Evolutionary conservation across 1,140 invertebrate genomes (phyloP), one percentile per base, ranked within the genome.

Genomic region (Pseudomyrmex concolor): DNA sequence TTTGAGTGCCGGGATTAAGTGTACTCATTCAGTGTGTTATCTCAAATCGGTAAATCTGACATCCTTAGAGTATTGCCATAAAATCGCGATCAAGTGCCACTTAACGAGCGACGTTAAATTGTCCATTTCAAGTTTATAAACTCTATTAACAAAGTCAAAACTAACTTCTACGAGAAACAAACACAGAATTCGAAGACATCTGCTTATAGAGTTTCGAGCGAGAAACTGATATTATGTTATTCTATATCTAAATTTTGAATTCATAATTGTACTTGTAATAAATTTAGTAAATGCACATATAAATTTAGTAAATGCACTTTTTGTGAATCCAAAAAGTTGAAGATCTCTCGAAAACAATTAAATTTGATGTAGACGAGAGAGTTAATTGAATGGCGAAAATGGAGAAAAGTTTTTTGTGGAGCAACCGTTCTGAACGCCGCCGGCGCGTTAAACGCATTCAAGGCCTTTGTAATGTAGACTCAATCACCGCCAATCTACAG

Each of bases 391-490:
- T 59, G 19, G 76, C 76, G 76, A n/a, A n/a, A n/a, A n/a, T n/a
- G n/a, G n/a, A 59, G 66, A 70, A 66, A 60, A 59, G 2, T 55
- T 25, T 70, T 71, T 59, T 66, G 78, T 43, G 77, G 45, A 84
- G 57, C 67, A 84, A 84, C 71, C 60, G 77, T 74, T 45, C 64
- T 78, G 71, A 82, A 77, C 78, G 43, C 81, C 76, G 55, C 81
- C 76, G 55, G 54, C 67, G 74, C 68, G 87, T 80, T 83, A 67
- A 84, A 62, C 76, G 86, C 78, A 84, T 90, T 8, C 91, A 92
- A 92, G 91, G 91, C 48, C 91, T 92, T 91, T 89, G 83, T 68
- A 92, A 92, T 92, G 85, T 92, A 92, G 81, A 81, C 85, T 84
- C 90, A 92, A 92, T 92, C 91, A 91, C 87, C 77, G 78, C 66